Evolutionary conservation across 2,888 invertebrate genomes (phyloP).

Genomic region (Heliconius ethilla): DNA sequence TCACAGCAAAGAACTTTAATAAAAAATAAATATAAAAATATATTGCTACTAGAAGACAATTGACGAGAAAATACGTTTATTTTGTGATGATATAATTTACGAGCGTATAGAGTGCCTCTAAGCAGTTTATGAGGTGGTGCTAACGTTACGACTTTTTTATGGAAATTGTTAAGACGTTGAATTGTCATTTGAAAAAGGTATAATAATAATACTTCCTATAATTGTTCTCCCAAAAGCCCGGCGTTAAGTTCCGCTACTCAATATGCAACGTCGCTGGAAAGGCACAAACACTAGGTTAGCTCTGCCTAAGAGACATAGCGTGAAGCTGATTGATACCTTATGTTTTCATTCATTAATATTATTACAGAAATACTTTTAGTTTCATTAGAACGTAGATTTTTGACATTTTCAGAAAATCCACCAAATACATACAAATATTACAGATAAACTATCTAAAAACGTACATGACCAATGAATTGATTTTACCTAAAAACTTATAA

Average conservation of each 20-base stretch:
- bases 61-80: slow-evolving; percentile 34
- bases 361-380: background rate
- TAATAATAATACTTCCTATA: slow-evolving; percentile 13
- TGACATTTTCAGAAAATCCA: too few species aligned
- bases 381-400: background rate
- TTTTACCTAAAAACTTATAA: too few species aligned
- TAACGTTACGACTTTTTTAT: slow-evolving; percentile 37
- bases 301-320: too few species aligned
- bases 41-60: slow-evolving; percentile 29
- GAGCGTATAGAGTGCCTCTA: slow-evolving; percentile 31
- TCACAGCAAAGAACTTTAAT: too few species aligned
- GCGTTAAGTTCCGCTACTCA: too few species aligned
- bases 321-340: too few species aligned
- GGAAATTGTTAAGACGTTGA: slow-evolving; percentile 28
- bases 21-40: slow-evolving; percentile 16
- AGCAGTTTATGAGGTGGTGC: slow-evolving; percentile 37
- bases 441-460: too few species aligned
- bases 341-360: background rate
- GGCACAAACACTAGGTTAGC: too few species aligned
- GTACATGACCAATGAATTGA: too few species aligned
- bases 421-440: too few species aligned
- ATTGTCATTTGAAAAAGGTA: slow-evolving; percentile 24
- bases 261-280: too few species aligned
- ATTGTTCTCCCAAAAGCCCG: background rate
- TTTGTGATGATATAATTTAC: slow-evolving; percentile 38